A percentile compares a stretch with the other conserved stretches of the same genome.
Evolutionary conservation across 2,113 vertebrate species (phyloP).

Genomic region (Pachyramphus minor): DNA sequence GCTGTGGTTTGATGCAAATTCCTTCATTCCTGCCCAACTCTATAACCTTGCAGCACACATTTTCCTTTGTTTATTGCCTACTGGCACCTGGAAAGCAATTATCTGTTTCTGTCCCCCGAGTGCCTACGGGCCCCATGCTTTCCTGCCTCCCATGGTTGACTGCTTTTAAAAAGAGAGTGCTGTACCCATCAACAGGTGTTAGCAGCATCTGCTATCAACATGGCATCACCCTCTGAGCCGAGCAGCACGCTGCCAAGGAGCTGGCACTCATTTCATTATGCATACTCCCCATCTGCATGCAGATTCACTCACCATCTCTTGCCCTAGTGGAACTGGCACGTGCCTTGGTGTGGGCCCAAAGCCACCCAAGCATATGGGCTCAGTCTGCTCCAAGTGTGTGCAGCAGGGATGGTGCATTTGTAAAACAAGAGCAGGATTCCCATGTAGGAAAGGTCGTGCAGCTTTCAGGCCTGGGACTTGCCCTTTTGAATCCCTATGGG

Average conservation of each 20-base stretch:
- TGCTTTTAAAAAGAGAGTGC: neutral
- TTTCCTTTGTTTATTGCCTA: neutral
- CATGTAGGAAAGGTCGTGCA: neutral
- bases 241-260: slow-evolving; percentile 19
- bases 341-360: neutral
- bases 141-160: neutral
- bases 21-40: neutral
- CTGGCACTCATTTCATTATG: neutral
- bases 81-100: neutral
- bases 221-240: neutral
- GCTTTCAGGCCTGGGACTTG: neutral
- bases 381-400: neutral
- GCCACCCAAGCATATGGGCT: slow-evolving; percentile 10
- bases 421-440: neutral
- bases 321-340: neutral
- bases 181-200: neutral
- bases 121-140: neutral
- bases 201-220: neutral
- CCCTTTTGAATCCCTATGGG: neutral
- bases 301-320: neutral
- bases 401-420: neutral
- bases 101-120: neutral
- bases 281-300: neutral
- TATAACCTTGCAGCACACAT: neutral
- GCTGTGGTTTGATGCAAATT: neutral